Percentiles rank a stretch among this genome's conserved stretches.
phyloP scores from a whole-genome alignment of 2,888 invertebrate genomes.

The Tillus elongatus region DNA sequence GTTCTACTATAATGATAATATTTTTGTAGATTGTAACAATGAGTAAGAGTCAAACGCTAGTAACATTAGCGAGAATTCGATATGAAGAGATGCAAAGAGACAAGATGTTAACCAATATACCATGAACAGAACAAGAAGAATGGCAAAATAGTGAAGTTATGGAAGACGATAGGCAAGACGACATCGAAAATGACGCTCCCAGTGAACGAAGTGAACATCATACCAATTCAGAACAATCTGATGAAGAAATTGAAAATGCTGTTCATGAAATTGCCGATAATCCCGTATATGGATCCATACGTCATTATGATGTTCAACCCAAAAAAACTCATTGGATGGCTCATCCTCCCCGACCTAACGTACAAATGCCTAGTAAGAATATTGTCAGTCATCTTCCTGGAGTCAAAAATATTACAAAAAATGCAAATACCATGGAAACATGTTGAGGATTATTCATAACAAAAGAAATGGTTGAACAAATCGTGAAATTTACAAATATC shows the following conservation, averaged over 20 bases:
- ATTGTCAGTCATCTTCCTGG: not conserved
- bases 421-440: too few species aligned
- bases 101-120: not conserved
- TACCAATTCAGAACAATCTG: not conserved
- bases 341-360: not conserved
- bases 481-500: not conserved
- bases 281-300: too few species aligned
- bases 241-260: not conserved
- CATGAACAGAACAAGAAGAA: conserved; percentile 1
- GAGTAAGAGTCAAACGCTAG: not conserved
- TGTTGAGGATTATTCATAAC: not conserved
- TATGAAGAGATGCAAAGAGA: conserved; percentile 1
- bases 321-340: not conserved
- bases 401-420: not conserved
- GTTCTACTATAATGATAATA: too few species aligned
- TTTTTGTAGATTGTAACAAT: conserved; percentile 1
- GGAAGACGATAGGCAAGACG: not conserved
- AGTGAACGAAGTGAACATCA: not conserved
- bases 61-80: not conserved
- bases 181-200: not conserved
- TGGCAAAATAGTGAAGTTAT: not conserved
- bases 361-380: not conserved
- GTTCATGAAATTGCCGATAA: not conserved
- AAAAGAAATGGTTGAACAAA: not conserved
- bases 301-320: not conserved